Conservation (phyloP, 2,888 invertebrate species). For the Drosophila lutescens region DNA sequence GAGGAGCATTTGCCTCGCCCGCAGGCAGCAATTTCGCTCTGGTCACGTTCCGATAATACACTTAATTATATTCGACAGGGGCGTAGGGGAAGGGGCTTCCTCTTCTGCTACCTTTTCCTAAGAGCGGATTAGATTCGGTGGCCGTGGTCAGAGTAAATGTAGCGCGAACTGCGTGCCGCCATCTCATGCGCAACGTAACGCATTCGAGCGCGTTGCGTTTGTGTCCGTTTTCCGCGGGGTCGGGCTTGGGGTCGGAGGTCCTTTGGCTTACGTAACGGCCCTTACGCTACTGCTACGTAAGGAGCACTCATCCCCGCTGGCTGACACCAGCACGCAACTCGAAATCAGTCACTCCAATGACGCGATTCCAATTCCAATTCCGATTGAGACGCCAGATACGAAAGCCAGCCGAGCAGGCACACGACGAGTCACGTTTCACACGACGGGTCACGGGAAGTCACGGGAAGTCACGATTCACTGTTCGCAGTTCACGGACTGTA, state of each 20-base stretch:
- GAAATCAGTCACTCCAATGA: slow-evolving; percentile 42
- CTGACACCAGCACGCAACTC: slow-evolving; percentile 17
- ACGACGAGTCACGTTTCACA: slow-evolving; percentile 6
- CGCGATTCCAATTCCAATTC: slow-evolving; percentile 35
- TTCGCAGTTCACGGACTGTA: not conserved
- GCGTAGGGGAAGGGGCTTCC: not conserved
- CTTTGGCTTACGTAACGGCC: slow-evolving; percentile 14
- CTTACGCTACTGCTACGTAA: slow-evolving; percentile 26
- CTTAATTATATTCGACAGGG: slow-evolving; percentile 68
- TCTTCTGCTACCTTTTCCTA: slow-evolving; percentile 60
- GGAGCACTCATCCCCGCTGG: slow-evolving; percentile 31
- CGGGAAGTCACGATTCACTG: slow-evolving; percentile 7
- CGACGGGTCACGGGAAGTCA: slow-evolving; percentile 1
- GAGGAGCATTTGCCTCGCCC: slow-evolving; percentile 36
- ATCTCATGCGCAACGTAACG: slow-evolving; percentile 74
- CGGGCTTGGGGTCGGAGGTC: too few relatives aligned
- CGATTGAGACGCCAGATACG: slow-evolving; percentile 35
- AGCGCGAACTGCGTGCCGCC: slow-evolving; percentile 80
- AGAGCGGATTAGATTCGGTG: slow-evolving; percentile 63
- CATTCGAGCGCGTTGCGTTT: slow-evolving; percentile 62
- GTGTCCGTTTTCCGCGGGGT: slow-evolving; percentile 22
- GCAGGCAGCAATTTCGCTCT: slow-evolving; percentile 68
- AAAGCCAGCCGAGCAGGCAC: slow-evolving; percentile 27
- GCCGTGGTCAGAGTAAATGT: slow-evolving; percentile 70
- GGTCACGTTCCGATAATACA: slow-evolving; percentile 78